Evolutionary conservation across 2,797 vertebrate species (phyloP), one percentile per base, ranked within the genome.

Genomic region (Intellagama lesueurii): DNA sequence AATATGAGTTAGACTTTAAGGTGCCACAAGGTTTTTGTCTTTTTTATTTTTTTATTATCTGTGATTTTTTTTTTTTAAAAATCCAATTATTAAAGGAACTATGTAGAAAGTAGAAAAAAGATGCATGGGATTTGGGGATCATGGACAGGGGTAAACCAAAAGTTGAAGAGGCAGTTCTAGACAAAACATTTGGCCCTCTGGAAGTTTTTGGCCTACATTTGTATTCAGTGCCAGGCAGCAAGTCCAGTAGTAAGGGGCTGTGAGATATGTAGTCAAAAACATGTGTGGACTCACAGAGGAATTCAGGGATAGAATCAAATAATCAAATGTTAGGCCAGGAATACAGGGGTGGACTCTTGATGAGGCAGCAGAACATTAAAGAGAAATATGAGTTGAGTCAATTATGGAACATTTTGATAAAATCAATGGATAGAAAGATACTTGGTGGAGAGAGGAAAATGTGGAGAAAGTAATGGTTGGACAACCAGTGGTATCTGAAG

Each of bases 21-120:
- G 52, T 16, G 12, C 52, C 52, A 56, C 52, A 16, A 56, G 52
- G 52, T 56, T 56, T 56, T 56, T 56, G 52, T 56, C 52, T 56
- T 56, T 56, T 56, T 40, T 40, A 40, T 40, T 40, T 40, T 40
- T 2, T 40, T 40, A 40, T 40, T 40, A 40, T 40, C 40, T 40
- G 40, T 40, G 40, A 40, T 40, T 40, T 40, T 40, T 40, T 40
- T 40, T 40, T 40, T 40, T n/a, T n/a, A 64, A 17, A 64, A 64
- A 64, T 64, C 14, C 60, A 14, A 64, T 14, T 64, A 64, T 64
- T 64, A 19, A 64, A 64, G 60, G 16, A 64, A 22, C 7, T 0
- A 81, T 56, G 35, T 0, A 0, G 0, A n/a, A 49, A 24, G 28
- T 17, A 17, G 26, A 40, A 44, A 52, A 12, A 24, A 68, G 1